phyloP scores from a whole-genome alignment of 2,113 vertebrate genomes.

The Uria aalge region DNA sequence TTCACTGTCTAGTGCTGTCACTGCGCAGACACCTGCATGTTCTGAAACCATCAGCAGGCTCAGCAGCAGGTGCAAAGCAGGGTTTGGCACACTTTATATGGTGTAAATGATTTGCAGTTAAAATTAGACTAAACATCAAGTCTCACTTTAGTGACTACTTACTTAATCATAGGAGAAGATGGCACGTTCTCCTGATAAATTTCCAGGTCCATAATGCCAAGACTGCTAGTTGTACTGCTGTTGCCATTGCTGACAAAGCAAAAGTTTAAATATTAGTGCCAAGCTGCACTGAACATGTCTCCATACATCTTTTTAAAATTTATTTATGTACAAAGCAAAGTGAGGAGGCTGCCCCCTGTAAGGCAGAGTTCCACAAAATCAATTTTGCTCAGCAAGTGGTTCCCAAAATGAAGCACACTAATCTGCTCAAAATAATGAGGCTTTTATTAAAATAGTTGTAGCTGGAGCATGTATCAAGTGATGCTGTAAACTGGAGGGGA shows the following conservation, averaged over 20 bases:
- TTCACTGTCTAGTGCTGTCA: neutral
- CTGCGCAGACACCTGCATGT: neutral
- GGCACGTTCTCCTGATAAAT: constrained; percentile 85
- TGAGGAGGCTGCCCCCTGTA: neutral
- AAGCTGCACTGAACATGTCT: constrained; percentile 39
- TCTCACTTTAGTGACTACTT: constrained; percentile 72
- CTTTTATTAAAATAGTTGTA: neutral
- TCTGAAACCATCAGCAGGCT: neutral
- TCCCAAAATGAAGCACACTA: neutral
- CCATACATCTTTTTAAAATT: neutral
- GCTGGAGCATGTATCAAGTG: neutral
- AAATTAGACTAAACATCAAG: constrained; percentile 63
- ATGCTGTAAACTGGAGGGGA: neutral
- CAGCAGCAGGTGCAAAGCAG: constrained; percentile 51
- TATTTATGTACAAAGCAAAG: neutral
- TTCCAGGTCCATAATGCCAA: constrained; percentile 90
- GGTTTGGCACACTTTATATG: constrained; percentile 32
- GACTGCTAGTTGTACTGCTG: constrained; percentile 92
- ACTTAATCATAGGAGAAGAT: constrained; percentile 85
- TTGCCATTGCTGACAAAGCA: constrained; percentile 91
- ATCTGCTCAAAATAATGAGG: neutral
- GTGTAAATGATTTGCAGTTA: constrained; percentile 36
- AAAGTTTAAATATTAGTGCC: constrained; percentile 80
- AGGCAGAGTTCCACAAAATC: neutral
- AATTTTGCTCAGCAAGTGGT: neutral